Conservation (phyloP, 2,113 vertebrate species). For the Sapayoa aenigma region DNA sequence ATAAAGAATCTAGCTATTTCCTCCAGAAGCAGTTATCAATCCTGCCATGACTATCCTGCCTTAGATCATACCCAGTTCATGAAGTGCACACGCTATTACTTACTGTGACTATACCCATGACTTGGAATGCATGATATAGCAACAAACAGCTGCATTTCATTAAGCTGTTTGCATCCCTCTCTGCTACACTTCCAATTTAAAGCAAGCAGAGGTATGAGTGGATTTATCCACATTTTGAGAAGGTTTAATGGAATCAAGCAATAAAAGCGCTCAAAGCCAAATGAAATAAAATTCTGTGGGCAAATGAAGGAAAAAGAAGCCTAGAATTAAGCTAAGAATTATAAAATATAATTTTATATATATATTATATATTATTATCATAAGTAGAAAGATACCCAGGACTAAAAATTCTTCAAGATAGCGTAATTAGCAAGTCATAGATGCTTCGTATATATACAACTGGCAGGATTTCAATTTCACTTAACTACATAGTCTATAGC, state of each 20-base stretch:
- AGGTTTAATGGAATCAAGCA: not conserved
- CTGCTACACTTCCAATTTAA: not conserved
- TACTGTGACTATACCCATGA: not conserved
- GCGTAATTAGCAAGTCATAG: not conserved
- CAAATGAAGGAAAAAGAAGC: not conserved
- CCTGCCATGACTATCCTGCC: not conserved
- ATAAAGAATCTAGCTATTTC: not conserved
- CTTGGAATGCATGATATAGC: not conserved
- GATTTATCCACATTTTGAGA: not conserved
- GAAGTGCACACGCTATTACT: not conserved
- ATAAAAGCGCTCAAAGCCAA: not conserved
- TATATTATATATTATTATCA: not conserved
- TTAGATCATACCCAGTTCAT: not conserved
- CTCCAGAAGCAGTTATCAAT: conserved; percentile 45
- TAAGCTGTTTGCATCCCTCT: not conserved
- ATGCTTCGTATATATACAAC: not conserved
- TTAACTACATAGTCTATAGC: not conserved
- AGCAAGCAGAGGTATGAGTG: not conserved
- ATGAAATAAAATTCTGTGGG: not conserved
- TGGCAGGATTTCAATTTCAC: not conserved
- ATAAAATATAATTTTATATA: not conserved
- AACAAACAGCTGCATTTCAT: not conserved
- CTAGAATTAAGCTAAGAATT: not conserved
- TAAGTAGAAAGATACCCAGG: not conserved
- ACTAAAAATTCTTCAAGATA: not conserved